Evolutionary conservation across 2,888 invertebrate genomes (phyloP).

Genomic region (Microchrysa polita): DNA sequence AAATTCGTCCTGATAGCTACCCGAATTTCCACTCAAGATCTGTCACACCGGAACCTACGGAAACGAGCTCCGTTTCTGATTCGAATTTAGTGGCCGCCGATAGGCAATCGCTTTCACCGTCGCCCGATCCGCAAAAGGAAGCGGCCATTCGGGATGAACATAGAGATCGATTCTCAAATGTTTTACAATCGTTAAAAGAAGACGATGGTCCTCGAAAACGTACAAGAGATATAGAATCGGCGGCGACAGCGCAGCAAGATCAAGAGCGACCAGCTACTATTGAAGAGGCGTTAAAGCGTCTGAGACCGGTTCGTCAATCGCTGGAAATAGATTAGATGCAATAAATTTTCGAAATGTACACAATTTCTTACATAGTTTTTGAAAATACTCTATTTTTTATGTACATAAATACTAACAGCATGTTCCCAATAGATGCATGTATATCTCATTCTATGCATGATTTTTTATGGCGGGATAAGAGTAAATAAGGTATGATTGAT

Average conservation of each 20-base stretch:
- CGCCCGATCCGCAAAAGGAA: not conserved
- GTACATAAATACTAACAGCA: conserved; percentile 33
- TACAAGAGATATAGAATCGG: not conserved
- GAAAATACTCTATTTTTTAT: conserved; percentile 40
- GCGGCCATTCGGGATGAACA: not conserved
- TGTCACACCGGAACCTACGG: conserved; percentile 16
- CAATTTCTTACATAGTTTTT: conserved; percentile 16
- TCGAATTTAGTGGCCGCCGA: not conserved
- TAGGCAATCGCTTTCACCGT: not conserved
- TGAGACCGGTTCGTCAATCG: conserved; percentile 40
- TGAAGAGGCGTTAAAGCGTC: conserved; percentile 44
- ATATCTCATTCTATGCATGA: conserved; percentile 18
- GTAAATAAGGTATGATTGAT: conserved; percentile 44
- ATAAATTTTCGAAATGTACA: conserved; percentile 21
- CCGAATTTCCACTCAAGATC: not conserved
- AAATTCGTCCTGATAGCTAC: conserved; percentile 43
- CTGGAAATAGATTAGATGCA: conserved; percentile 4
- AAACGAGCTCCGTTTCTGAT: not conserved
- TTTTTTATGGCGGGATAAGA: not conserved
- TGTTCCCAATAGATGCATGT: conserved; percentile 23
- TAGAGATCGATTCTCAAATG: conserved; percentile 8
- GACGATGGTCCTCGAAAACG: not conserved
- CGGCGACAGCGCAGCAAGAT: not conserved
- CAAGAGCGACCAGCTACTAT: conserved; percentile 43
- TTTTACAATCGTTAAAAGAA: conserved; percentile 17